Conservation (phyloP, 2,888 invertebrate genomes). For the Tenthredo amoena region DNA sequence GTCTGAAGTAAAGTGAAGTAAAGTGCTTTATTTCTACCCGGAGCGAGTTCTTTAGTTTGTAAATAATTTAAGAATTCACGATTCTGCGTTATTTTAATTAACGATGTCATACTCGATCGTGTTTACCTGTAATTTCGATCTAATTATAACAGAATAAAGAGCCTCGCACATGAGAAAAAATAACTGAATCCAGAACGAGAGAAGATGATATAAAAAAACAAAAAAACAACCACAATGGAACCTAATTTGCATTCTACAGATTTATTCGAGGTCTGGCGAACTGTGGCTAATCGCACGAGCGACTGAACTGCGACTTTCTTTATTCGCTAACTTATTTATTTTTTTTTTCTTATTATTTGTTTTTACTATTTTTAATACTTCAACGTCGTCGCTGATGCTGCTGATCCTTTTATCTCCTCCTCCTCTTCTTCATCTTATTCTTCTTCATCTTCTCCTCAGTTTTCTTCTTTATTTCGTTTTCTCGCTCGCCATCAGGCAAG, state of each 20-base stretch:
- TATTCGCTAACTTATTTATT: neutral
- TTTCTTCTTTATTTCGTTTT: conserved; percentile 28
- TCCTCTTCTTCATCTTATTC: neutral
- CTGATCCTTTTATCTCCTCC: neutral
- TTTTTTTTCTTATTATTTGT: neutral
- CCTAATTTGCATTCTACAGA: conserved; percentile 17
- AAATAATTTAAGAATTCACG: neutral
- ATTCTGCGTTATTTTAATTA: neutral
- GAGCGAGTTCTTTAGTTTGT: no score
- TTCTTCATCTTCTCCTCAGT: conserved; percentile 40
- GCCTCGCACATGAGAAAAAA: neutral
- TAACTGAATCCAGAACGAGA: neutral
- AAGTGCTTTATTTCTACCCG: no score
- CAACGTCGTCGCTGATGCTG: neutral
- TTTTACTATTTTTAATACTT: neutral
- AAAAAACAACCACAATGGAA: neutral
- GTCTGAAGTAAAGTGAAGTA: no score
- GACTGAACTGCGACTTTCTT: neutral
- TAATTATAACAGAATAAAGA: neutral
- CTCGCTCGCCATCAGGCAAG: neutral
- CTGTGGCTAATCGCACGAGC: neutral
- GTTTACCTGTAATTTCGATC: neutral
- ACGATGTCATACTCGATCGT: neutral
- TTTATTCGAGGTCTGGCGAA: neutral
- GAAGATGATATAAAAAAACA: neutral